A percentile compares a stretch with the other conserved stretches of the same genome.
These are phyloP conservation scores for Therioaphis trifolii DNA, from an alignment of 2,888 invertebrate genomes.

Conservation along the genomic window DNA sequence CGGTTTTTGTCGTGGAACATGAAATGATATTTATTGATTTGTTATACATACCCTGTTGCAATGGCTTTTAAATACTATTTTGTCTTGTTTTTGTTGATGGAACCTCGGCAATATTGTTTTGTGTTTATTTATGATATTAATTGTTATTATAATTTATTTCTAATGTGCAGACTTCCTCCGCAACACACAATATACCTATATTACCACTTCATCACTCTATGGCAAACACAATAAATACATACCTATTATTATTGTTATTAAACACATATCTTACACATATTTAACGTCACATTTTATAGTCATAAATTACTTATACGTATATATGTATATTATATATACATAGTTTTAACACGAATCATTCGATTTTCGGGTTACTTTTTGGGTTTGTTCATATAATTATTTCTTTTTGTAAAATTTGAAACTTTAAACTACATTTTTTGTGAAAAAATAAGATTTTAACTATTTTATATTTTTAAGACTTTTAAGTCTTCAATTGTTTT, in stretches of 20 bases:
- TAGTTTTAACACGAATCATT: too few relatives aligned
- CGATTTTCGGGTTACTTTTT: too few relatives aligned
- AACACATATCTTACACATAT: neutral
- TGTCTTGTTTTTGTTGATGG: slow-evolving; percentile 35
- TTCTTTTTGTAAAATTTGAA: too few relatives aligned
- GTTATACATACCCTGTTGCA: slow-evolving; percentile 46
- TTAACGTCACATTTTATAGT: neutral
- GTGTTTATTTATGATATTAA: neutral
- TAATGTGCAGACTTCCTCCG: neutral
- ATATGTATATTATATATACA: too few relatives aligned
- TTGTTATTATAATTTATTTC: neutral
- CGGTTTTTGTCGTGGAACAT: slow-evolving; percentile 50
- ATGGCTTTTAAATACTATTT: slow-evolving; percentile 53
- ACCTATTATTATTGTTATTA: too few relatives aligned
- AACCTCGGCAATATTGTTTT: neutral
- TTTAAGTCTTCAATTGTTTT: too few relatives aligned
- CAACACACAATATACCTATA: neutral
- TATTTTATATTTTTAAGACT: too few relatives aligned
- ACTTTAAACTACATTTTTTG: too few relatives aligned
- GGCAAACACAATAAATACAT: neutral
- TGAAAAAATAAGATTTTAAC: too few relatives aligned
- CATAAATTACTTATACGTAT: neutral
- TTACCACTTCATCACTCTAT: neutral
- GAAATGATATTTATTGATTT: slow-evolving; percentile 1
- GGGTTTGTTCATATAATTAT: too few relatives aligned